Base-by-base conservation (phyloP, 1,140 invertebrate genomes). In the Orchesella cincta region DNA sequence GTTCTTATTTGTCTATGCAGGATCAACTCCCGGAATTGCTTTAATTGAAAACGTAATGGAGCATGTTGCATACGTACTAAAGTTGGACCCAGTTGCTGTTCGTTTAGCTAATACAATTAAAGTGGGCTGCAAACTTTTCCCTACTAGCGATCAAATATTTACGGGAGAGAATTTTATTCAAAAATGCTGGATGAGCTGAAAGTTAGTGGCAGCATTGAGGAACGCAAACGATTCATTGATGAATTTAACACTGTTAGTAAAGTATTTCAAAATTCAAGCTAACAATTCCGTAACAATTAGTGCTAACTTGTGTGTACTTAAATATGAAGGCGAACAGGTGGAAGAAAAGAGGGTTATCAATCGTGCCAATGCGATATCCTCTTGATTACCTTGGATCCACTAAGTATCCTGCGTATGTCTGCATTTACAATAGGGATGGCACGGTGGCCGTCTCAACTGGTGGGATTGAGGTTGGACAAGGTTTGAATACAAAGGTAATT, bases 391-490 rank as follows among this genome's bases (percentile, higher is more conserved):
- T 86, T 67, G 89, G 89, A 14, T 8, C 18, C 2, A 1, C 8
- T 1, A 33, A 39, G 1, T 75, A 62, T 52, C 75, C 77, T 0
- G 88, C 87, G 1, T 85, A 90, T 31, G 83, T 92, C 3, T 83
- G 88, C 28, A 86, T 92, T 70, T 91, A 91, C 81, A 84, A 84
- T 1, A 87, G 86, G 71, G 91, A 91, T 74, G 88, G 87, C 35
- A 89, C 90, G 14, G 88, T 95, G 0, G 87, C 89, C 0, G 87
- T 95, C 36, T 87, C 88, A 20, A 92, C 93, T 83, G 92, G 91
- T 72, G 93, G 93, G 34, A 89, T 94, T 35, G 94, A 96, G 88
- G 91, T 92, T 85, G 94, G 94, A 14, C 94, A 95, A 87, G 94
- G 94, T 1, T 90, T 95, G 64, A 93, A 91, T 77, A 90, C 89